These are phyloP conservation scores for Antheraea mylitta DNA, from an alignment of 1,140 invertebrate genomes.

Conservation along the genomic window DNA sequence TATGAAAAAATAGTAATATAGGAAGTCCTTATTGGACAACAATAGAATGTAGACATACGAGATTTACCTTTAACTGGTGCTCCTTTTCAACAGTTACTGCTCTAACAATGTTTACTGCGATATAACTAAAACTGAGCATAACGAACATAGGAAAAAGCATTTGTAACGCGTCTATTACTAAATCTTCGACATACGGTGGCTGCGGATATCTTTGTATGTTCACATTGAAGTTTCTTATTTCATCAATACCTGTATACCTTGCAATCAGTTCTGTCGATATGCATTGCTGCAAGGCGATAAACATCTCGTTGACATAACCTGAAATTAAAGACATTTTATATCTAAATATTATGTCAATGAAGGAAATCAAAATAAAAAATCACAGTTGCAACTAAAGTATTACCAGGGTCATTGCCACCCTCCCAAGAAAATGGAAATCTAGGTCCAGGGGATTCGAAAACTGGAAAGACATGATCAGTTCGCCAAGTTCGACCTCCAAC, in stretches of 20 bases:
- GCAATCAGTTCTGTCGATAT: constrained; percentile 80
- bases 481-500: constrained; percentile 78
- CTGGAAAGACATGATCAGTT: constrained; percentile 82
- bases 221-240: constrained; percentile 46
- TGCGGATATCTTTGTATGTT: constrained; percentile 86
- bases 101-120: constrained; percentile 88
- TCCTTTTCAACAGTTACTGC: constrained; percentile 82
- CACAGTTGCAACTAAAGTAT: constrained; percentile 27
- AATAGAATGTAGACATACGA: background rate
- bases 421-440: constrained; percentile 73
- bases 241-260: constrained; percentile 60
- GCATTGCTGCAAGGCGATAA: constrained; percentile 83
- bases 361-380: background rate
- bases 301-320: constrained; percentile 86
- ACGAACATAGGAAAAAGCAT: constrained; percentile 87
- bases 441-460: constrained; percentile 84
- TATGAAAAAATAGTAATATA: background rate
- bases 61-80: constrained; percentile 81
- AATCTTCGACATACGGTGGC: constrained; percentile 85
- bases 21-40: too few relatives aligned
- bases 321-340: constrained; percentile 25
- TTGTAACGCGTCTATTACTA: constrained; percentile 82
- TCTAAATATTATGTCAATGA: background rate
- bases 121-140: constrained; percentile 88
- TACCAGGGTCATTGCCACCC: constrained; percentile 77